Conservation (phyloP, 1,140 invertebrate species). For the Drosophila pachea region DNA sequence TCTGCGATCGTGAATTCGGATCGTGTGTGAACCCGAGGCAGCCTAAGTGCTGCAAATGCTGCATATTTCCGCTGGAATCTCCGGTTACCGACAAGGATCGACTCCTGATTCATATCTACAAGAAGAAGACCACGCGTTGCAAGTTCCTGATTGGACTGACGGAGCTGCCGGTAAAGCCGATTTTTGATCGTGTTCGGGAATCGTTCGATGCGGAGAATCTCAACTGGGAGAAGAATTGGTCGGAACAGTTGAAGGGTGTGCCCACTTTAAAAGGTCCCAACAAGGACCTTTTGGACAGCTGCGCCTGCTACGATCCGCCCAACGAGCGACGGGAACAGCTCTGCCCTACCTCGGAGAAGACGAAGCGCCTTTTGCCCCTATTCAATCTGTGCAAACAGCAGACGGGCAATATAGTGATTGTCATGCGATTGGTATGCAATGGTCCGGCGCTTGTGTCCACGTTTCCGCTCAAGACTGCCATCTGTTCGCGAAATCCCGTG, state of each 20-base stretch:
- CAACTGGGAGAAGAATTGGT: conserved; percentile 50
- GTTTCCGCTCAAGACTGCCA: conserved; percentile 49
- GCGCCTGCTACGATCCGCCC: conserved; percentile 56
- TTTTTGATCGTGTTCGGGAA: conserved; percentile 70
- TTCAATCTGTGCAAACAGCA: conserved; percentile 74
- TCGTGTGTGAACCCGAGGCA: conserved; percentile 56
- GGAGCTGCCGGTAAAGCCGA: conserved; percentile 63
- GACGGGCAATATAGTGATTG: conserved; percentile 72
- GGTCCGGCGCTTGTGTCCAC: conserved; percentile 67
- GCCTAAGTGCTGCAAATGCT: conserved; percentile 73
- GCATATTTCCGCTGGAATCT: conserved; percentile 65
- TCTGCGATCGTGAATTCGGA: conserved; percentile 72
- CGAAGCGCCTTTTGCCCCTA: conserved; percentile 65
- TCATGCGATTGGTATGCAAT: conserved; percentile 68
- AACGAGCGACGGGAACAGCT: conserved; percentile 57
- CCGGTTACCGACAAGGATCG: conserved; percentile 68
- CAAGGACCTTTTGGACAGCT: conserved; percentile 56
- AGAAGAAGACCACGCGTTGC: conserved; percentile 70
- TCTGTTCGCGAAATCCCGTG: conserved; percentile 66
- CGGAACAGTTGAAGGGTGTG: conserved; percentile 34
- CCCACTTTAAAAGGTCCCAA: conserved; percentile 52
- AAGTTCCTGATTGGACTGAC: conserved; percentile 72
- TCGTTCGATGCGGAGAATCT: conserved; percentile 66
- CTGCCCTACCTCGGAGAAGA: conserved; percentile 67
- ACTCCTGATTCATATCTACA: conserved; percentile 71